These are phyloP conservation scores for Sebastes minor DNA, from an alignment of 2,797 vertebrate species.

Conservation along the genomic window DNA sequence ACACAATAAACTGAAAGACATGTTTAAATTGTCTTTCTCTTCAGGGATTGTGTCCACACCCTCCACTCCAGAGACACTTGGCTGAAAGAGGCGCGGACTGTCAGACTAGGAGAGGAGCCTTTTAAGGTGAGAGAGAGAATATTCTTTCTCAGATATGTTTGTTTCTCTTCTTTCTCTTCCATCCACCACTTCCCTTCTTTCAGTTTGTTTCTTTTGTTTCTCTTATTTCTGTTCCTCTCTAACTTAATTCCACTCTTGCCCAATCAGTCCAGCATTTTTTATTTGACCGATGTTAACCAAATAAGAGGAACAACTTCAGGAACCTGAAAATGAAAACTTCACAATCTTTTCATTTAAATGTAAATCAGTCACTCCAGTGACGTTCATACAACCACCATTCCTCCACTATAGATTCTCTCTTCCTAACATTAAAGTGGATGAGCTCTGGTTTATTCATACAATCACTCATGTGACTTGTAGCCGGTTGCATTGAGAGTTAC, in stretches of 20 bases:
- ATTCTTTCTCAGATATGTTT: background rate
- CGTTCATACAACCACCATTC: background rate
- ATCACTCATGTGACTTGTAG: background rate
- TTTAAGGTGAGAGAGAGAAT: constrained; percentile 85
- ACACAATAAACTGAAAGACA: too few relatives aligned
- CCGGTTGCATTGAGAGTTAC: background rate
- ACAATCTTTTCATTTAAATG: background rate
- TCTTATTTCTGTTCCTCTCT: background rate
- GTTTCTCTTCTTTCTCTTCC: background rate
- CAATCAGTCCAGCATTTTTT: background rate
- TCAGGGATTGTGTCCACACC: constrained; percentile 93
- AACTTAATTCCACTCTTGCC: background rate
- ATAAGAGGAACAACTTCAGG: background rate
- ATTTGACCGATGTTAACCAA: background rate
- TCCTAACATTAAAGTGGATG: background rate
- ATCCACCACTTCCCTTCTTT: background rate
- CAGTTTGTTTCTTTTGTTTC: background rate
- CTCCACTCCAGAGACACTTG: constrained; percentile 95
- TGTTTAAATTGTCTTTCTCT: background rate
- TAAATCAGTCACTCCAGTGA: background rate
- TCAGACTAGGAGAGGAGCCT: constrained; percentile 91
- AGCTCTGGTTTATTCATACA: background rate
- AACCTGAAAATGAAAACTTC: background rate
- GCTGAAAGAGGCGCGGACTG: constrained; percentile 95
- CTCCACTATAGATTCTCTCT: background rate